Evolutionary conservation across 2,888 invertebrate genomes (phyloP).

Genomic region (Perizoma flavofasciatum): DNA sequence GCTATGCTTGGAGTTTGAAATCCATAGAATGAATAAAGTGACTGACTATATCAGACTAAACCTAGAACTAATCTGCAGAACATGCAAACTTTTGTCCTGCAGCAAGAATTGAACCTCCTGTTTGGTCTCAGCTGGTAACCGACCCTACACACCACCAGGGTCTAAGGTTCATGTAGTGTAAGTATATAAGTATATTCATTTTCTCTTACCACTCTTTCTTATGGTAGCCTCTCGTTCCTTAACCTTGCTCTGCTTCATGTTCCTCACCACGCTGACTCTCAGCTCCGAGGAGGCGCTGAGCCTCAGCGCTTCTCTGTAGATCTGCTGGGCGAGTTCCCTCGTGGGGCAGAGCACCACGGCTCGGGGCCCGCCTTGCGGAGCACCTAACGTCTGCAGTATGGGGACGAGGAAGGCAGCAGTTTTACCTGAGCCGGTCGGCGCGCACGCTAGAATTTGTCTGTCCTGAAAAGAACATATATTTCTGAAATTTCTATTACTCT

Average conservation of each 20-base stretch:
- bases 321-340: constrained; percentile 96
- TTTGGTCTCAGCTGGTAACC: too few relatives aligned
- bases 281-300: constrained; percentile 90
- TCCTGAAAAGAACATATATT: constrained; percentile 72
- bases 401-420: constrained; percentile 97
- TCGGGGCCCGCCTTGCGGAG: constrained; percentile 90
- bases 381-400: constrained; percentile 89
- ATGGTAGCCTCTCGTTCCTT: constrained; percentile 90
- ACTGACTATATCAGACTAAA: too few relatives aligned
- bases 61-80: too few relatives aligned
- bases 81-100: too few relatives aligned
- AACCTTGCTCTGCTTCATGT: constrained; percentile 88
- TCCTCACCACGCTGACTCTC: constrained; percentile 90
- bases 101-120: too few relatives aligned
- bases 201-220: constrained; percentile 88
- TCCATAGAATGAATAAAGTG: too few relatives aligned
- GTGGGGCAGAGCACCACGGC: constrained; percentile 97
- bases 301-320: constrained; percentile 90
- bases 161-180: too few relatives aligned
- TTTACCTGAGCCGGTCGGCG: constrained; percentile 99
- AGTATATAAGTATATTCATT: too few relatives aligned
- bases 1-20: too few relatives aligned
- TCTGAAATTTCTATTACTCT: neutral
- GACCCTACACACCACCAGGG: too few relatives aligned
- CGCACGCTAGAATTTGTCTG: constrained; percentile 95